Percentiles rank a stretch among this genome's conserved stretches.
Conservation (phyloP, 2,888 invertebrate species). For the Hypolimnas misippus region DNA sequence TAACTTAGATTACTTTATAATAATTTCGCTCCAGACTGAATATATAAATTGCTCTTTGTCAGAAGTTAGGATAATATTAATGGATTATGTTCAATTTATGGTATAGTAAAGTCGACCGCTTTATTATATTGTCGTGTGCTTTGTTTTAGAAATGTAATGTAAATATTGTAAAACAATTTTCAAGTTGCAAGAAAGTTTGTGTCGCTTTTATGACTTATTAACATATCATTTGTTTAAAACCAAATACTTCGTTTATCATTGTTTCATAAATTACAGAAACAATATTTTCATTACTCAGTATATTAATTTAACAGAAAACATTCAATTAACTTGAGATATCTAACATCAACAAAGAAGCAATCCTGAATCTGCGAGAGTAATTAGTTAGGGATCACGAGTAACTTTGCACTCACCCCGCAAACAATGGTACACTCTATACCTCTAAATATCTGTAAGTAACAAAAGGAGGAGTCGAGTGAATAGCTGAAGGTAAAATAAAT, state of each 20-base stretch:
- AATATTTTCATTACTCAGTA: neutral
- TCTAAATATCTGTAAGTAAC: conserved; percentile 42
- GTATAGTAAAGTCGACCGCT: conserved; percentile 57
- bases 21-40: conserved; percentile 71
- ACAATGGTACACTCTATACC: conserved; percentile 38
- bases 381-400: conserved; percentile 55
- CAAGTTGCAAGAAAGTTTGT: neutral
- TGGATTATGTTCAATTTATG: conserved; percentile 58
- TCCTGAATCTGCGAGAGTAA: conserved; percentile 56
- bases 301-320: conserved; percentile 10
- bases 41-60: conserved; percentile 72
- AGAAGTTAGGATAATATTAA: conserved; percentile 71
- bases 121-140: conserved; percentile 60
- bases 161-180: no score
- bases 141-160: conserved; percentile 3
- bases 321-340: conserved; percentile 46
- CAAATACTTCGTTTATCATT: conserved; percentile 47
- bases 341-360: conserved; percentile 58
- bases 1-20: conserved; percentile 83
- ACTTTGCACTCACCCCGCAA: conserved; percentile 58
- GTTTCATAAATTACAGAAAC: no score
- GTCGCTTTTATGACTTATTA: conserved; percentile 35
- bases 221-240: no score
- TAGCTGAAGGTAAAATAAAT: conserved; percentile 48
- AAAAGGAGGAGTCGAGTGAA: conserved; percentile 15